Base-by-base conservation (phyloP, 1,140 invertebrate genomes). In the Nasonia vitripennis region DNA sequence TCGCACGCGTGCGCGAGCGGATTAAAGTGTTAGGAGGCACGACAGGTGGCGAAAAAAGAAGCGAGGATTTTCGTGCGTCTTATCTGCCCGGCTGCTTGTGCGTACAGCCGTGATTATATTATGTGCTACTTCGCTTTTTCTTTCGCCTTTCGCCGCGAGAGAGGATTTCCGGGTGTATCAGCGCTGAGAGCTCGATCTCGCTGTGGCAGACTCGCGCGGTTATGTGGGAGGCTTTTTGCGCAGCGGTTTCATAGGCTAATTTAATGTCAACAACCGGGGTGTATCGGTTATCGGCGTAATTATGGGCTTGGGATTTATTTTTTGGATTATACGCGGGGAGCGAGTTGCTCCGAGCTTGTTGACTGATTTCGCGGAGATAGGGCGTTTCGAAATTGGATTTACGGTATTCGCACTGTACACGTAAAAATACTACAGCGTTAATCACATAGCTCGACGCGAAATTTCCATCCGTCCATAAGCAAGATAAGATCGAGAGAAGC, bases 21-120 rank as follows among this genome's bases (percentile, higher is more conserved):
- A 89, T 89, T 89, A 89, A 89, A 88, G 88, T 87, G 86, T 89
- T 87, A 85, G 75, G 86, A 86, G 86, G 84, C 88, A 87, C 79
- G 83, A 83, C 83, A 85, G 80, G 17, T n/a, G 79, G 55, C 80
- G 78, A 12, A 27, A 20, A 78, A 48, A 78, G 75, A 62, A n/a
- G 55, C 55, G 27, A 71, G 68, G 2, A 17, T 27, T 71, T 71
- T 34, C 68, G 9, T 34, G 68, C 23, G 68, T 5, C 23, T 70
- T 70, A 27, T 70, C 68, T 68, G n/a, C 62, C 62, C 10, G 2
- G n/a, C 62, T 68, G 62, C 4, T 6, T n/a, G 14, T 68, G 14
- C 62, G 10, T 23, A 68, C 45, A 12, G 12, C 45, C 10, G 12
- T 62, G 55, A 62, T 62, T 62, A 62, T 14, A 14, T 37, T 10